Base-by-base conservation (phyloP, 2,113 vertebrate genomes). In the Zosterops japonicus region DNA sequence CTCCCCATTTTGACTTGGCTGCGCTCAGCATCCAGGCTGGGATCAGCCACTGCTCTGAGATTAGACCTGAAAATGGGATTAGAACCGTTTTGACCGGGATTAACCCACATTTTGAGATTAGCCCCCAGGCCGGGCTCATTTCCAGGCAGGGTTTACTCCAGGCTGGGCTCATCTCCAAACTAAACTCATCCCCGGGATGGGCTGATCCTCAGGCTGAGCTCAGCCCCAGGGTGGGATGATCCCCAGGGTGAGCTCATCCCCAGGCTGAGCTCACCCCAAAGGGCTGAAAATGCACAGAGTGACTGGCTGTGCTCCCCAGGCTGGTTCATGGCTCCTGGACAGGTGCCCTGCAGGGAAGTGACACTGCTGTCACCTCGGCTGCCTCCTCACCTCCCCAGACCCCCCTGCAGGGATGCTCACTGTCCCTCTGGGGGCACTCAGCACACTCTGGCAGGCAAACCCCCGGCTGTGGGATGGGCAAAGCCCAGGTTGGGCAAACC, bases 381-480 rank as follows among this genome's bases (percentile, higher is more conserved):
- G 36, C 14, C 60, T 52, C 70, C 53, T 60, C 64, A 53, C 36
- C 23, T n/a, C 11, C 44, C 14, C 39, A 14, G 3, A 11, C 28
- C 19, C 63, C 76, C 29, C 14, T 0, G 7, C 2, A 2, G 52
- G 46, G 33, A 36, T 17, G 28, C 44, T 55, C 2, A 1, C 7
- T 44, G 55, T 87, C 70, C 29, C 39, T 53, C 24, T 4, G 3
- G n/a, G n/a, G n/a, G n/a, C n/a, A n/a, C 61, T 35, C 39, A 50
- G 68, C 60, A 74, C 41, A 42, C 5, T 20, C 12, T 0, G 0
- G 18, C 50, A 88, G 25, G 15, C 23, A 68, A n/a, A 57, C 42
- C 47, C 33, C 25, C 0, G 1, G 28, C 52, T 60, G 35, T 1
- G 6, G 46, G 11, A 33, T 8, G 3, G 12, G 14, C n/a, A 89